phyloP scores from a whole-genome alignment of 1,140 invertebrate species.

The Calliphora vicina region DNA sequence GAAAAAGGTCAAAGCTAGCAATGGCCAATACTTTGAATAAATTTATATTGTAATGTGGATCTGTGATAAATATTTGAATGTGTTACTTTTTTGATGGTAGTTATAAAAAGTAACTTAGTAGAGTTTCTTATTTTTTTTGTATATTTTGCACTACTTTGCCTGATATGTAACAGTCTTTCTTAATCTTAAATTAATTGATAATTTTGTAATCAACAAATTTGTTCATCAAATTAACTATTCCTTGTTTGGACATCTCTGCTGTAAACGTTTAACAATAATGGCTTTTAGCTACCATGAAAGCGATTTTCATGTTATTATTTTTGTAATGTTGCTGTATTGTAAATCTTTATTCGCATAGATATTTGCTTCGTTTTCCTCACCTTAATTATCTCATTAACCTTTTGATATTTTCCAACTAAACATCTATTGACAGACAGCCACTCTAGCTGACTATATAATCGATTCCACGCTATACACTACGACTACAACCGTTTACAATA shows the following conservation, averaged over 20 bases:
- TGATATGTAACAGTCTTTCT: too few relatives aligned
- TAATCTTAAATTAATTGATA: too few relatives aligned
- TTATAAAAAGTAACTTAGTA: too few relatives aligned
- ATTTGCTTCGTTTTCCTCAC: neutral
- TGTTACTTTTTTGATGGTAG: too few relatives aligned
- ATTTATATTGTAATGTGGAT: too few relatives aligned
- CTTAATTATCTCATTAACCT: conserved; percentile 29
- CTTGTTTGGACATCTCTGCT: neutral
- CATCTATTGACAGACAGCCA: conserved; percentile 4
- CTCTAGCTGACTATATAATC: neutral
- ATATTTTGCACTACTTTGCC: too few relatives aligned
- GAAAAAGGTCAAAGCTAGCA: too few relatives aligned
- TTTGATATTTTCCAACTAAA: conserved; percentile 20
- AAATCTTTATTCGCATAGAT: neutral
- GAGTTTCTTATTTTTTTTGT: too few relatives aligned
- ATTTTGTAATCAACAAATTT: too few relatives aligned
- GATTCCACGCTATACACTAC: neutral
- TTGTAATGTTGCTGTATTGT: neutral
- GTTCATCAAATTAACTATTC: too few relatives aligned
- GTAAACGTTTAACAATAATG: neutral
- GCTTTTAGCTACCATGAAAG: neutral
- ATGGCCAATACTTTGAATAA: too few relatives aligned
- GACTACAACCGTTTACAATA: neutral
- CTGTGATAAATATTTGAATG: too few relatives aligned
- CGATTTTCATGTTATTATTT: neutral